Base-by-base conservation (phyloP, 2,113 vertebrate genomes). In the Pterocles gutturalis region DNA sequence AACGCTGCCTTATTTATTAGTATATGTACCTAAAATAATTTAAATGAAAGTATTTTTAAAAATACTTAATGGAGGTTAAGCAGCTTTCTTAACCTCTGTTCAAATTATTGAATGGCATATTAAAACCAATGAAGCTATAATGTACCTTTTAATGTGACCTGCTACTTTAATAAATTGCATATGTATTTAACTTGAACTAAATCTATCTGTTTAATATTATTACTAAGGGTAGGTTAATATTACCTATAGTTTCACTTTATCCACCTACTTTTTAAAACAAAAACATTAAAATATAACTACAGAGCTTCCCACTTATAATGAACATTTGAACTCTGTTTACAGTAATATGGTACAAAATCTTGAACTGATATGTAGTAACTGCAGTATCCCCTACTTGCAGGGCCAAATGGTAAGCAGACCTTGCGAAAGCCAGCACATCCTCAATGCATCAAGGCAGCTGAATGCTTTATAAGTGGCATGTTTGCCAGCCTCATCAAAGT, bases 51-150 rank as follows among this genome's bases (percentile, higher is more conserved):
- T 97, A 98, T 98, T 98, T 98, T 82, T 85, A 43, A 98, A 98
- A 98, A 98, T 98, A 97, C 94, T 98, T 98, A 98, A 98, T 98
- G 98, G 98, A 98, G 98, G 98, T 98, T 98, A 98, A 98, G 97
- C 97, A 96, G 98, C 80, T 97, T 98, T 98, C 98, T 98, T 98
- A 98, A 98, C 98, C 98, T 97, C 97, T 98, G 96, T 95, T 98
- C 97, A 92, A 98, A 98, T 98, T 98, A 98, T 96, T 98, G 98
- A 98, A 98, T 98, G 98, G 97, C 97, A 98, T 98, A 98, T 98
- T 98, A 98, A 98, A 98, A 97, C 97, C 98, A 97, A 95, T 95
- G 97, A 93, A 95, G 95, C 97, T 98, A 96, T 98, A 98, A 98
- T 97, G 97, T 96, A 98, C 97, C 94, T 98, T 97, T 97, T 98